Conservation (phyloP, 2,888 invertebrate genomes). For the Ernsta delagoae region DNA sequence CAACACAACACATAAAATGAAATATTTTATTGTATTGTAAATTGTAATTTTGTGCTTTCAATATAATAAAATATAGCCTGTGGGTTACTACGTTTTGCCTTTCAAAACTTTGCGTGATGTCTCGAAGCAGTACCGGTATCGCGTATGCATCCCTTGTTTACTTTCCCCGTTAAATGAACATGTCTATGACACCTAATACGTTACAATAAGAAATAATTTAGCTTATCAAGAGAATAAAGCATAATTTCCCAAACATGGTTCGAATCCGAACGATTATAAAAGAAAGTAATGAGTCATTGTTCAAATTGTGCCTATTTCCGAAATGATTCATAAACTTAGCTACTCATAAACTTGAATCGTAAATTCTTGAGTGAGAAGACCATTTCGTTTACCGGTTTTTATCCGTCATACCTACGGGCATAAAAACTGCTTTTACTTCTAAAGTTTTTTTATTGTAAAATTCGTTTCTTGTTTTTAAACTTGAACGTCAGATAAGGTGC, state of each 20-base stretch:
- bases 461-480: too few relatives aligned
- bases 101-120: constrained; percentile 10
- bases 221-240: background rate
- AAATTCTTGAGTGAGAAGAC: constrained; percentile 22
- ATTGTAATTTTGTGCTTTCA: background rate
- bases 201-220: constrained; percentile 5
- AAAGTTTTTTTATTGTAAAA: background rate
- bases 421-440: constrained; percentile 16
- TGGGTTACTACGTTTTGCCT: background rate
- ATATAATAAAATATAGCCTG: too few relatives aligned
- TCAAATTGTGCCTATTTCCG: constrained; percentile 61
- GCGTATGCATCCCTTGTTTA: constrained; percentile 11
- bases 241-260: background rate
- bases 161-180: background rate
- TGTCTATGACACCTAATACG: constrained; percentile 1
- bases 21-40: background rate
- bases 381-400: constrained; percentile 15
- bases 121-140: constrained; percentile 2
- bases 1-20: too few relatives aligned
- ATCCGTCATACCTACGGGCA: constrained; percentile 1
- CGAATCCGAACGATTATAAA: background rate
- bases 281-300: constrained; percentile 71
- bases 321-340: constrained; percentile 62
- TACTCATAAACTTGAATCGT: constrained; percentile 29
- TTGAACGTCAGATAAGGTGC: too few relatives aligned